Evolutionary conservation across 37 sponge, comb jelly and placozoan species (phyloP).

Genomic region (Tethya wilhelma): DNA sequence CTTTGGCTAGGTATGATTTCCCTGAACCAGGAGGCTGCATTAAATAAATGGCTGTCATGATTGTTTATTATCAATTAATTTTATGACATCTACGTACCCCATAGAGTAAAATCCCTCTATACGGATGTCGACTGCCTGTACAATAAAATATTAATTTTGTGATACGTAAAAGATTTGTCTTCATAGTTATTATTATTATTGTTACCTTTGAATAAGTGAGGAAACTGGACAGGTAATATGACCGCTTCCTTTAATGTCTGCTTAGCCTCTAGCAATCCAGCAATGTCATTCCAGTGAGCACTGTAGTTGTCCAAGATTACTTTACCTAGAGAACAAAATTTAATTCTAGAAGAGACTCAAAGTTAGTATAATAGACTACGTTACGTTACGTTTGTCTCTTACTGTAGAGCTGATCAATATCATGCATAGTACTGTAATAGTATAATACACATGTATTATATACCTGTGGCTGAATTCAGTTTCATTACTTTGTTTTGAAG

Average conservation of each 20-base stretch:
- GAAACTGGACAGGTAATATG: slow-evolving; percentile 96
- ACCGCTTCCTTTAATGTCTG: slow-evolving; percentile 98
- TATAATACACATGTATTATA: too few relatives aligned
- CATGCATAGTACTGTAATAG: too few relatives aligned
- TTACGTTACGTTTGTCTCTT: not conserved
- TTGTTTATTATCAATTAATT: not conserved
- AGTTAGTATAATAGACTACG: not conserved
- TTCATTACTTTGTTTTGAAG: too few relatives aligned
- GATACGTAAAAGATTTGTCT: not conserved
- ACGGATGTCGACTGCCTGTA: slow-evolving; percentile 95
- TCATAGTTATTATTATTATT: not conserved
- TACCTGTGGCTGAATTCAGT: too few relatives aligned
- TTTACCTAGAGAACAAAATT: slow-evolving; percentile 67
- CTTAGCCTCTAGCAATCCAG: slow-evolving; percentile 92
- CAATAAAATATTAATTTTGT: not conserved
- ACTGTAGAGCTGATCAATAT: too few relatives aligned
- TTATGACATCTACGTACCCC: slow-evolving; percentile 73
- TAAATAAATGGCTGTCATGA: not conserved
- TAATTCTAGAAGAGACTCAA: not conserved
- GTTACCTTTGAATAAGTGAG: slow-evolving; percentile 90
- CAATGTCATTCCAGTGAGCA: slow-evolving; percentile 95
- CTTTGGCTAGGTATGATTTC: slow-evolving; percentile 97
- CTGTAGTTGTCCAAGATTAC: slow-evolving; percentile 98
- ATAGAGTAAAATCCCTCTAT: slow-evolving; percentile 96
- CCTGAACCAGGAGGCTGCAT: slow-evolving; percentile 98